These are phyloP conservation scores for Coelopa pilipes DNA, from an alignment of 2,888 invertebrate species.

Conservation along the genomic window DNA sequence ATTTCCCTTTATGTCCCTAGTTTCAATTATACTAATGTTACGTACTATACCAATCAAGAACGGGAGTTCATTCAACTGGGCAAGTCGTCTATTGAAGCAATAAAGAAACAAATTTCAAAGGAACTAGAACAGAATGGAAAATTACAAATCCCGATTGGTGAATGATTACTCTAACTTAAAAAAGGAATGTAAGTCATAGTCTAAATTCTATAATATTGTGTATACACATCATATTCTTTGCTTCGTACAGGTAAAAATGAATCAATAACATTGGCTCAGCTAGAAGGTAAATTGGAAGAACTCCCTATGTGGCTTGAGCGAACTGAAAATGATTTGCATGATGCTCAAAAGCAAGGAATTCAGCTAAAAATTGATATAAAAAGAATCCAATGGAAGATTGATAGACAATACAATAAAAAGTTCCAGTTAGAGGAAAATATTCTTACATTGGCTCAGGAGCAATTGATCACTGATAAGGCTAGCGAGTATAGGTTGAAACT, in stretches of 20 bases:
- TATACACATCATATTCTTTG: neutral
- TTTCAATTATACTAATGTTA: no score
- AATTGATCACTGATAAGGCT: slow-evolving; percentile 76
- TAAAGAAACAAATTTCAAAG: slow-evolving; percentile 74
- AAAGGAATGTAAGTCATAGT: slow-evolving; percentile 55
- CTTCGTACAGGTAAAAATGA: slow-evolving; percentile 69
- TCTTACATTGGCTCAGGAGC: slow-evolving; percentile 74
- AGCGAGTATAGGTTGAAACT: slow-evolving; percentile 69
- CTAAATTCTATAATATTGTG: no score
- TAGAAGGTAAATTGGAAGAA: slow-evolving; percentile 71
- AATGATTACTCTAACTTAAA: slow-evolving; percentile 68
- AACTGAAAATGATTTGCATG: slow-evolving; percentile 73
- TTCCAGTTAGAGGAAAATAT: slow-evolving; percentile 74
- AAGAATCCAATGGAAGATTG: slow-evolving; percentile 64
- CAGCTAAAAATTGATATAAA: slow-evolving; percentile 61
- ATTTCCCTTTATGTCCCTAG: neutral
- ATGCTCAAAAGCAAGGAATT: slow-evolving; percentile 67
- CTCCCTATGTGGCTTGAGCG: slow-evolving; percentile 72
- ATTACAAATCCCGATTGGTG: slow-evolving; percentile 71
- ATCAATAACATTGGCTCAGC: slow-evolving; percentile 67
- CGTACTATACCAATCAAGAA: slow-evolving; percentile 54
- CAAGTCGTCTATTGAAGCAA: slow-evolving; percentile 72
- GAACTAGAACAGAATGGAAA: slow-evolving; percentile 77
- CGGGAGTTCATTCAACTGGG: slow-evolving; percentile 71
- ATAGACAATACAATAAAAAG: slow-evolving; percentile 70